Evolutionary conservation across 2,797 vertebrate genomes (phyloP).

Genomic region (Hoplostethus mediterraneus): DNA sequence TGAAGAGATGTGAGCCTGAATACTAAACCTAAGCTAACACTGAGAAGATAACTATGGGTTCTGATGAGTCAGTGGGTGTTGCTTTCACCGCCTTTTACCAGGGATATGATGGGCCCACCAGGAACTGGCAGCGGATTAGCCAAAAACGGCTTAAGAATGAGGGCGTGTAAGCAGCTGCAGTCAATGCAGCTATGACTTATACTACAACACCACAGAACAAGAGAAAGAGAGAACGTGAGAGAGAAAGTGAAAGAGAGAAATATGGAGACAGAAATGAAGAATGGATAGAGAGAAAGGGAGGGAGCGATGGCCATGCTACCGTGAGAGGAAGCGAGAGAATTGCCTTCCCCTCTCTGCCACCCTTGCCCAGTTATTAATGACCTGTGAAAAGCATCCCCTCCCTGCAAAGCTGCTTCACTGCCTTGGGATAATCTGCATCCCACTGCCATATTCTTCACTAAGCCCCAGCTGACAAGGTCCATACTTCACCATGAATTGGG

Average conservation of each 20-base stretch:
- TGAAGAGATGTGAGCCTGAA: neutral
- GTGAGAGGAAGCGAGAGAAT: slow-evolving; percentile 9
- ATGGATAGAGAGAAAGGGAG: neutral
- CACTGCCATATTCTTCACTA: slow-evolving; percentile 58
- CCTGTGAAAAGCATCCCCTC: slow-evolving; percentile 39
- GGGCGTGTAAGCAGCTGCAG: neutral
- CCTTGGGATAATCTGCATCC: slow-evolving; percentile 67
- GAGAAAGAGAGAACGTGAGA: too few species aligned
- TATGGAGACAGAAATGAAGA: neutral
- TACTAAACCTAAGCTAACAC: neutral
- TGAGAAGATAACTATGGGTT: neutral
- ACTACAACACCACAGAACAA: neutral
- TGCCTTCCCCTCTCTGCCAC: slow-evolving; percentile 14
- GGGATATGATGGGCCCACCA: neutral
- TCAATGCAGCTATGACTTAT: neutral
- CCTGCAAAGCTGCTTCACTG: slow-evolving; percentile 24
- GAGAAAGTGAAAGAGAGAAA: neutral
- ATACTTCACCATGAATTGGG: slow-evolving; percentile 61
- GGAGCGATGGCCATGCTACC: too few species aligned
- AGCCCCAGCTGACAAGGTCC: slow-evolving; percentile 60
- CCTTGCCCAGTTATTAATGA: slow-evolving; percentile 52
- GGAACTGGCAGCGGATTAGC: neutral
- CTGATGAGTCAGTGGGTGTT: neutral
- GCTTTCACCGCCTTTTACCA: neutral
- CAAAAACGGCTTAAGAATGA: neutral